A percentile compares a stretch with the other conserved stretches of the same genome.
These are phyloP conservation scores for Dicycla oo DNA, from an alignment of 2,888 invertebrate species.

Conservation along the genomic window DNA sequence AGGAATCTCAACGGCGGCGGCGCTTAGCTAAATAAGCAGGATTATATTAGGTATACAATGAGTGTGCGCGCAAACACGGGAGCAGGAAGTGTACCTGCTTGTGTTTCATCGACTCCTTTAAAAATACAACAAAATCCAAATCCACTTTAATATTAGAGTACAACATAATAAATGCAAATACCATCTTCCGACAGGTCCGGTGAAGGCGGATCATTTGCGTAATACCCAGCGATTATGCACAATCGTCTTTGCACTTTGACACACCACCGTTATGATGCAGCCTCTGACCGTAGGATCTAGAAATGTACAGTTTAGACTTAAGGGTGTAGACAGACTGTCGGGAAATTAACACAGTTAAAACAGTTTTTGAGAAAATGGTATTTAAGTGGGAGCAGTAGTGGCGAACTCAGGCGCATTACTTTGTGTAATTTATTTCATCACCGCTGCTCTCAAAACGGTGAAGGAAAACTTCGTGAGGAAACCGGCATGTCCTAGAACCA, in stretches of 20 bases:
- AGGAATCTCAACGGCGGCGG: no score
- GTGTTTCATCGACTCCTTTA: neutral
- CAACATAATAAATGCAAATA: constrained; percentile 44
- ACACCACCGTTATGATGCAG: constrained; percentile 27
- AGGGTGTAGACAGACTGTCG: constrained; percentile 26
- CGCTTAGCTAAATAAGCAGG: no score
- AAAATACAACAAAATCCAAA: neutral
- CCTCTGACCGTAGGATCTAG: constrained; percentile 32
- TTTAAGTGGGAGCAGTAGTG: no score
- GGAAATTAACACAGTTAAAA: neutral
- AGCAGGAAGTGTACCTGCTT: no score
- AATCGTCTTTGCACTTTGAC: constrained; percentile 64
- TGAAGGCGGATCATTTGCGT: constrained; percentile 58
- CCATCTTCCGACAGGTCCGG: constrained; percentile 18
- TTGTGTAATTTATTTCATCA: no score
- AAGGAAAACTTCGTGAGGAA: no score
- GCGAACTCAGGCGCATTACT: no score
- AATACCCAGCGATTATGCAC: constrained; percentile 58
- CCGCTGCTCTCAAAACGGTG: no score
- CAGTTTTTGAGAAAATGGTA: no score
- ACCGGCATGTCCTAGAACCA: no score
- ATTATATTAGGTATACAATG: no score
- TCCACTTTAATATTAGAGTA: constrained; percentile 1
- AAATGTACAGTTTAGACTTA: constrained; percentile 21
- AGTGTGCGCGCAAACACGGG: no score